phyloP scores from a whole-genome alignment of 2,888 invertebrate species.

The Danaus chrysippus region DNA sequence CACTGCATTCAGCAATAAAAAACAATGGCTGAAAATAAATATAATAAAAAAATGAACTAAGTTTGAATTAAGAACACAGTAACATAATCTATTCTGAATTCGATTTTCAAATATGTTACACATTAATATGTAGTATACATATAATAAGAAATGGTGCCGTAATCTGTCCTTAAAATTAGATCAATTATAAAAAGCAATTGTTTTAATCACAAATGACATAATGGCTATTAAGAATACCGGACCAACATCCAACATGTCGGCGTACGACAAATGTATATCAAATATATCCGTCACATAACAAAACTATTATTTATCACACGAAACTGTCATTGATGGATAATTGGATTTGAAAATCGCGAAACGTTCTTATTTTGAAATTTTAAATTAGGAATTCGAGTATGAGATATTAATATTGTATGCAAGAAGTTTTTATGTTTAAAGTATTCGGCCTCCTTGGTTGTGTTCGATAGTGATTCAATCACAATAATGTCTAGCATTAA shows the following conservation, averaged over 20 bases:
- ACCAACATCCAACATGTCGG: slow-evolving; percentile 4
- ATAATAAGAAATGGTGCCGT: not conserved
- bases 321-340: slow-evolving; percentile 20
- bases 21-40: not conserved
- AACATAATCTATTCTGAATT: too few relatives aligned
- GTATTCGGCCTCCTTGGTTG: not conserved
- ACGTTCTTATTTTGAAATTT: too few relatives aligned
- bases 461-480: slow-evolving; percentile 47
- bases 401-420: too few relatives aligned
- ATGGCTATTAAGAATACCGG: slow-evolving; percentile 19
- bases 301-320: slow-evolving; percentile 29
- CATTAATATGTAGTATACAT: not conserved
- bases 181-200: slow-evolving; percentile 11
- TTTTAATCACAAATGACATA: slow-evolving; percentile 19
- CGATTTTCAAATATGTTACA: too few relatives aligned
- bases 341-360: slow-evolving; percentile 26
- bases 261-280: slow-evolving; percentile 9
- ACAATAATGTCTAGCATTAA: slow-evolving; percentile 70
- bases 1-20: slow-evolving; percentile 7
- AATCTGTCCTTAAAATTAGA: slow-evolving; percentile 5
- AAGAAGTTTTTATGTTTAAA: not conserved
- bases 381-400: too few relatives aligned
- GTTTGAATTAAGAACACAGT: too few relatives aligned
- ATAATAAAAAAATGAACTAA: too few relatives aligned
- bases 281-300: slow-evolving; percentile 29